Base-by-base conservation (phyloP, 2,888 invertebrate genomes). In the Melinopterus prodromus region DNA sequence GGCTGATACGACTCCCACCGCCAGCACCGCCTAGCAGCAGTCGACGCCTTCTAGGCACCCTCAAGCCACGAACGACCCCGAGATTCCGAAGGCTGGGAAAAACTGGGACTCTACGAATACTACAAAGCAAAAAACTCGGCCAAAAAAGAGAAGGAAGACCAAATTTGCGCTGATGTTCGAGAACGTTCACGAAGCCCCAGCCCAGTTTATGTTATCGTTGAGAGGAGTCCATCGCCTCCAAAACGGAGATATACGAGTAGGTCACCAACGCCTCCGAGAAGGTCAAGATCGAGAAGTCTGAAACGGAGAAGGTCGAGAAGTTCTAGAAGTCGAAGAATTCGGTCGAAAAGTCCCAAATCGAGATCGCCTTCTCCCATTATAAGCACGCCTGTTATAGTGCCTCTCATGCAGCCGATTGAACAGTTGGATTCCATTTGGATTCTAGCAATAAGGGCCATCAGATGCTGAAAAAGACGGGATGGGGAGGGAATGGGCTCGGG, bases 31-130 rank as follows among this genome's bases (percentile, higher is more conserved):
- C 99, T 14, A 98, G 96, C 96, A 16, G 99, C 99, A 7, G 95
- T 99, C 0, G 98, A 99, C 86, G 97, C 98, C 1, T 99, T 99
- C 91, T 99, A 99, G 90, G 95, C 96, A 0, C 94, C 96, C 37
- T 98, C 99, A 6, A 96, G 97, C 84, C 98, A 99, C 87, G 99
- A 99, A 87, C 92, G 97, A 81, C 98, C 99, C 0, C 92, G 98
- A 86, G 98, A 99, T 75, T 95, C 95, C 89, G 99, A 99, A 89
- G 99, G 99, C 38, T 99, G 99, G 99, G 99, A 99, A 89, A 98
- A 98, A 90, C 91, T 99, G 86, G 99, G 98, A 82, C 91, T 99
- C 79, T 98, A 98, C 89, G 99, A 99, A 90, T 99, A 98, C 90
- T 99, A 97, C 90, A 97, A 98, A 90, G 97, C 98, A 6, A 99